phyloP scores from a whole-genome alignment of 2,797 vertebrate species.

The Muscicapa comitata region DNA sequence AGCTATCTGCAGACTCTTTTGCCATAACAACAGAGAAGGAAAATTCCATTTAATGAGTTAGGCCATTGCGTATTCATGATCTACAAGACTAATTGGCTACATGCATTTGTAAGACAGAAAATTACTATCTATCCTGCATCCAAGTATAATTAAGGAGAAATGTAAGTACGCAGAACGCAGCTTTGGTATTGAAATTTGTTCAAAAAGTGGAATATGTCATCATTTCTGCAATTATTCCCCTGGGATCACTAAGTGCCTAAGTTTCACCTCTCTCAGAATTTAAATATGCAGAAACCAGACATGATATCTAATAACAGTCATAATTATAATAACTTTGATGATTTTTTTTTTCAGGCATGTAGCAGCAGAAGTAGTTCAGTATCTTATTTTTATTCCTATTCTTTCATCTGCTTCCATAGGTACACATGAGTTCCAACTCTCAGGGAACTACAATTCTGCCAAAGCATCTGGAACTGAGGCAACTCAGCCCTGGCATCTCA shows the following conservation, averaged over 20 bases:
- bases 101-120: slow-evolving; percentile 19
- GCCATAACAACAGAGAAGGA: background rate
- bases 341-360: slow-evolving; percentile 54
- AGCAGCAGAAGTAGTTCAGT: slow-evolving; percentile 32
- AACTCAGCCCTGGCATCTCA: background rate
- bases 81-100: slow-evolving; percentile 20
- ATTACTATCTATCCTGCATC: slow-evolving; percentile 17
- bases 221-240: slow-evolving; percentile 52
- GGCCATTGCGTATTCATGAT: slow-evolving; percentile 8
- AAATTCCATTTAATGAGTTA: slow-evolving; percentile 29
- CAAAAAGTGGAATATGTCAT: slow-evolving; percentile 45
- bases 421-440: background rate
- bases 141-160: slow-evolving; percentile 42
- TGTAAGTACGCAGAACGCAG: background rate
- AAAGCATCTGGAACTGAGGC: background rate
- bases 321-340: slow-evolving; percentile 66
- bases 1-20: background rate
- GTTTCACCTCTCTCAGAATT: slow-evolving; percentile 48
- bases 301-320: slow-evolving; percentile 42
- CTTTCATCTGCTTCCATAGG: slow-evolving; percentile 60
- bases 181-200: slow-evolving; percentile 56
- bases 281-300: slow-evolving; percentile 59
- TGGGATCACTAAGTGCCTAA: slow-evolving; percentile 43
- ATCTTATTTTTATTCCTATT: slow-evolving; percentile 44
- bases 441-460: slow-evolving; percentile 5